Percentiles rank a stretch among this genome's conserved stretches.
These are phyloP conservation scores for Rhingia campestris DNA, from an alignment of 2,888 invertebrate genomes.

Conservation along the genomic window DNA sequence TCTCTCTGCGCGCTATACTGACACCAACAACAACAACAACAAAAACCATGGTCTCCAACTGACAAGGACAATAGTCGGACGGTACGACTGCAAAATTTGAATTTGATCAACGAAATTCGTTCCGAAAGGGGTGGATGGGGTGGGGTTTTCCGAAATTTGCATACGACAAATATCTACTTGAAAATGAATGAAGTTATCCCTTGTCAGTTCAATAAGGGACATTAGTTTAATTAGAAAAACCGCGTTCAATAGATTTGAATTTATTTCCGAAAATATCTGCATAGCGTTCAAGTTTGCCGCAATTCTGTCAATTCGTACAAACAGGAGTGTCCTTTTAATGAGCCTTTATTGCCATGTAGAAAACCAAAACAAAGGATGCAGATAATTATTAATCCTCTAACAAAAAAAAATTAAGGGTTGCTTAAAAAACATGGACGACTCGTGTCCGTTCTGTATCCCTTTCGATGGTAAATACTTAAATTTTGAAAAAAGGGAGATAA, in stretches of 20 bases:
- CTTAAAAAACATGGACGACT: no score
- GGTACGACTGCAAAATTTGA: slow-evolving; percentile 60
- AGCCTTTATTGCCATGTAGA: slow-evolving; percentile 32
- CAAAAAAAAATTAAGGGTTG: no score
- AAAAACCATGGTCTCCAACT: slow-evolving; percentile 5
- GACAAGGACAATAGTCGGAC: slow-evolving; percentile 51
- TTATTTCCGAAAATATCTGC: neutral
- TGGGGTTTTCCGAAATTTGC: slow-evolving; percentile 60
- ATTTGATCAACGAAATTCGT: slow-evolving; percentile 63
- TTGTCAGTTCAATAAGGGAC: slow-evolving; percentile 74
- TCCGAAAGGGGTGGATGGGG: slow-evolving; percentile 33
- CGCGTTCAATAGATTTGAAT: slow-evolving; percentile 64
- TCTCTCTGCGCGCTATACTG: no score
- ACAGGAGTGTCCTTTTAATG: slow-evolving; percentile 49
- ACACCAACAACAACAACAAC: slow-evolving; percentile 1
- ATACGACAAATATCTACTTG: slow-evolving; percentile 73
- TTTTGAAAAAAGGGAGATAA: neutral
- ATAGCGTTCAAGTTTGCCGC: neutral
- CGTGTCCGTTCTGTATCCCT: no score
- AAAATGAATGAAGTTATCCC: slow-evolving; percentile 71
- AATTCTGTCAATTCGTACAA: slow-evolving; percentile 17
- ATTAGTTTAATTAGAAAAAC: slow-evolving; percentile 74
- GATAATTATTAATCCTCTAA: slow-evolving; percentile 25
- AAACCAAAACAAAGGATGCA: neutral
- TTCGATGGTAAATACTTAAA: no score